Base-by-base conservation (phyloP, 2,888 invertebrate species). In the Allophyes oxyacanthae region DNA sequence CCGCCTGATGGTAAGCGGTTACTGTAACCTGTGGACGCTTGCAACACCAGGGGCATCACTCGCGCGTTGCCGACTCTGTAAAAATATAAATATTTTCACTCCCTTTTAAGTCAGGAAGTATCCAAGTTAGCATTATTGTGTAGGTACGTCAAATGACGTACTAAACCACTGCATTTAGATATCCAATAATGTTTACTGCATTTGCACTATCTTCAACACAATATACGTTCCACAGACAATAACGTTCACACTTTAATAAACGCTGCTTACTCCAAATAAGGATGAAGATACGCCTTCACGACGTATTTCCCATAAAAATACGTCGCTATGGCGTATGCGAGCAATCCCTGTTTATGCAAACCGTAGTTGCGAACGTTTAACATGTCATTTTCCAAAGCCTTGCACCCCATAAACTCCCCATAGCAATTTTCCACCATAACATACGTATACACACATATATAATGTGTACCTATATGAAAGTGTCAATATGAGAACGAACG, bases 391-490 rank as follows among this genome's bases (percentile, higher is more conserved):
- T 73, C 64, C 55, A 50, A 72, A 69, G 70, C 75, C 66, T 34
- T 72, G 64, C 70, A 56, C 67, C 55, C 65, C 59, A 68, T 71
- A 66, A 70, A 68, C 54, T 61, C 53, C 64, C 63, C 54, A 68
- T 71, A 71, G 67, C 75, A 70, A 79, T 79, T 78, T 79, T 79
- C 78, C 72, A 75, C 71, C 52, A 68, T 65, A 58, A 38, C 50
- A 65, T 60, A 45, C 58, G 56, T 41, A 41, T 9, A 50, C 6
- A 33, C 0, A 28, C 0, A 62, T 9, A 34, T 32, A 41, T 33
- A 3, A 37, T 14, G 7, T n/a, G n/a, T n/a, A n/a, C n/a, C n/a
- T n/a, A 41, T 34, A 44, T 32, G 14, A 2, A 15, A 11, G 14
- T 45, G 9, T 30, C 33, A 45, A 41, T 45, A 13, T 43, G 33